Evolutionary conservation across 1,140 invertebrate genomes (phyloP), one percentile per base, ranked within the genome.

Genomic region (Caenorhabditis remanei): DNA sequence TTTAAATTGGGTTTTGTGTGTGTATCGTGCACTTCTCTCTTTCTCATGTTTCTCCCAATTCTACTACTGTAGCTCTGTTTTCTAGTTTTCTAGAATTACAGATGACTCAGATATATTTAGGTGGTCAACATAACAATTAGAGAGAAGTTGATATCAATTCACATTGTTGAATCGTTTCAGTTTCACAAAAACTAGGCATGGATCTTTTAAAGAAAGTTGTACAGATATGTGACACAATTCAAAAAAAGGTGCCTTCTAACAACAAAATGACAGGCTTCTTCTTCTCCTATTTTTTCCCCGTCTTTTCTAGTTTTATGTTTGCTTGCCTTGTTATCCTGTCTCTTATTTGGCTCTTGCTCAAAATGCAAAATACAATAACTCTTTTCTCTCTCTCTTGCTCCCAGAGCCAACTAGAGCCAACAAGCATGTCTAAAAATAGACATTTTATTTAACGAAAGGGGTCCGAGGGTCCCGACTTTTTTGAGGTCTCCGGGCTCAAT

Each of bases 1-100:
- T 63, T 84, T 63, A 63, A 84, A 84, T 84, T 84, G 53, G 83
- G 53, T 79, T 79, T 79, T 21, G 43, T 24, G 65, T 0, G 16
- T 16, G 21, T 11, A 53, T 79, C n/a, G n/a, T 50, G 13, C 46
- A 32, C 46, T 14, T 79, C 14, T 24, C 53, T 79, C 40, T 40
- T 32, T 32, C 32, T 32, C 32, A 32, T 32, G 32, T 32, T 32
- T 32, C 32, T 32, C 32, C 2, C 32, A 32, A 2, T 32, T 32
- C 32, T 32, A 32, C 32, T 32, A 32, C 32, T 32, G 32, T 32
- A 32, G 32, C 32, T 32, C 32, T 32, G 32, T 32, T 32, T 32
- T 32, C 32, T 32, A 32, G 32, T 32, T 32, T 32, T 32, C 32
- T 32, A 32, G 32, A 2, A 32, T 32, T 32, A 32, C 32, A 32